Evolutionary conservation across 2,797 vertebrate species (phyloP).

Genomic region (Melanotaenia nigrans): DNA sequence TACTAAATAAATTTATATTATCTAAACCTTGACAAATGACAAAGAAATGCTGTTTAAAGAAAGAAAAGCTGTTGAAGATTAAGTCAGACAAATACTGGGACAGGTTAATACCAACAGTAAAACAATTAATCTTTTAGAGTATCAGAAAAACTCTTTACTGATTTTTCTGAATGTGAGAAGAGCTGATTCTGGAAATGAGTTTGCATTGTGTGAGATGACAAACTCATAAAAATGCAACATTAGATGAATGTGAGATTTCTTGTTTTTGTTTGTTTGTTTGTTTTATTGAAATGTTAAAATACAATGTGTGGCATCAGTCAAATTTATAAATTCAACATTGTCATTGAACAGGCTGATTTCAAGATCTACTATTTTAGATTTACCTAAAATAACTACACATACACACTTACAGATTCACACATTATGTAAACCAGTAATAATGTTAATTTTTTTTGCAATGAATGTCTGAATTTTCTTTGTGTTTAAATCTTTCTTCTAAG

Average conservation of each 20-base stretch:
- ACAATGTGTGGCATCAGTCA: constrained; percentile 15
- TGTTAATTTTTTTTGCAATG: background rate
- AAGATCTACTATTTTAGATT: background rate
- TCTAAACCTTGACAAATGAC: background rate
- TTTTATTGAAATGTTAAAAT: constrained; percentile 20
- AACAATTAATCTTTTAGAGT: constrained; percentile 1
- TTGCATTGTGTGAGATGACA: background rate
- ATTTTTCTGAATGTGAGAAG: constrained; percentile 51
- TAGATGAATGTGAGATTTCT: background rate
- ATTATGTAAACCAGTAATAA: background rate
- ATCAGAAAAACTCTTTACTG: too few relatives aligned
- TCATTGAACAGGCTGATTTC: constrained; percentile 12
- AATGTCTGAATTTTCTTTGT: background rate
- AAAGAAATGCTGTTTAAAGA: background rate
- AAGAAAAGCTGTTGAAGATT: background rate
- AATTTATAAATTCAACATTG: constrained; percentile 34
- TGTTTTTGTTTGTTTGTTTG: background rate
- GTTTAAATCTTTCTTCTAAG: constrained; percentile 5
- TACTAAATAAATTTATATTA: background rate
- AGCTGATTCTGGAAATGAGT: constrained; percentile 47
- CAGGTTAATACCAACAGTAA: background rate
- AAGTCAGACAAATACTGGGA: background rate
- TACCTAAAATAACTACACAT: background rate
- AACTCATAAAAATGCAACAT: background rate
- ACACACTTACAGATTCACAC: constrained; percentile 2